Conservation (phyloP, 2,888 invertebrate genomes). For the Eurois occulta region DNA sequence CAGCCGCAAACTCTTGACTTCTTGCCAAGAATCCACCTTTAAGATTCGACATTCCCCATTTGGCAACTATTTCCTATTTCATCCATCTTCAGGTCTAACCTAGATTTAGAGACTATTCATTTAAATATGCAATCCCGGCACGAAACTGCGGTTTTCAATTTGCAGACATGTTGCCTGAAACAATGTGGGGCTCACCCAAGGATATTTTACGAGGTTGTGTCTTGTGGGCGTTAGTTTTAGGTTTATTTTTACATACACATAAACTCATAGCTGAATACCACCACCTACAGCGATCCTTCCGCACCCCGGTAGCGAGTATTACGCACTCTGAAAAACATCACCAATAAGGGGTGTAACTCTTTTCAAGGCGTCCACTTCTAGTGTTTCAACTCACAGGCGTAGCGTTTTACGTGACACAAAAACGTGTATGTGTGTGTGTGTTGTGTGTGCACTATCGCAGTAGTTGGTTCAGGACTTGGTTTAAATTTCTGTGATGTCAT, state of each 20-base stretch:
- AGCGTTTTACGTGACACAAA: too few relatives aligned
- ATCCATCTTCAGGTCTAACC: conserved; percentile 28
- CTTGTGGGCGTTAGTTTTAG: too few relatives aligned
- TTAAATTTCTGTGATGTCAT: too few relatives aligned
- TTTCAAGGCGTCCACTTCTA: neutral
- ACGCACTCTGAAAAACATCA: neutral
- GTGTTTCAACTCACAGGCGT: neutral
- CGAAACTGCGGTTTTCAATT: conserved; percentile 45
- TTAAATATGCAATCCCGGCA: neutral
- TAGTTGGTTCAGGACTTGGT: too few relatives aligned
- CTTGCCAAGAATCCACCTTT: conserved; percentile 24
- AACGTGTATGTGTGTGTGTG: too few relatives aligned
- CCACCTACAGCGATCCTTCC: neutral
- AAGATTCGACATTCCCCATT: conserved; percentile 10
- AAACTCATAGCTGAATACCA: neutral
- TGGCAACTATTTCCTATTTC: conserved; percentile 40
- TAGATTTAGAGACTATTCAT: conserved; percentile 40
- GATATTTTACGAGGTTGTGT: neutral
- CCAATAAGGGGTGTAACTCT: neutral
- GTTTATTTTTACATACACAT: neutral
- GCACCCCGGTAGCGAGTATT: neutral
- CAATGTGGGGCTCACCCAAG: neutral
- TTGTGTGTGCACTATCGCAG: too few relatives aligned
- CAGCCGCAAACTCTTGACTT: conserved; percentile 14
- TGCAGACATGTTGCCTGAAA: conserved; percentile 7